Evolutionary conservation across 2,888 invertebrate species (phyloP).

Genomic region (Encarsia formosa): DNA sequence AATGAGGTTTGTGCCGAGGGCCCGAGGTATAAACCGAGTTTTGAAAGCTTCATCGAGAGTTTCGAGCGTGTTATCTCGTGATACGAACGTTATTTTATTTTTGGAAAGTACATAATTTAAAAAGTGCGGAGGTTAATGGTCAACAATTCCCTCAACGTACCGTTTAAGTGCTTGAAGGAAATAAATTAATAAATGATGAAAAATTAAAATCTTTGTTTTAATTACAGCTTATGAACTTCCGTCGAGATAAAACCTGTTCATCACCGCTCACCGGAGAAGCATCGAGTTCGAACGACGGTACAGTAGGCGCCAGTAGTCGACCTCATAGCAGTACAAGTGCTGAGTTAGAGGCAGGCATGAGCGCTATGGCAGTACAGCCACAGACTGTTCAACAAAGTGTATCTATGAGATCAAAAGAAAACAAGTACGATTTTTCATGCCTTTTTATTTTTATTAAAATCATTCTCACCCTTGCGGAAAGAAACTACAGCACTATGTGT

Average conservation of each 20-base stretch:
- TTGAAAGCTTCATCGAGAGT: no score
- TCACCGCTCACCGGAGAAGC: conserved; percentile 43
- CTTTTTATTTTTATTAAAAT: not conserved
- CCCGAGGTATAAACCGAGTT: no score
- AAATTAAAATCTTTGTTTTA: no score
- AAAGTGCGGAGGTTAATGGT: no score
- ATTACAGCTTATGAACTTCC: conserved; percentile 41
- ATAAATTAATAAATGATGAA: no score
- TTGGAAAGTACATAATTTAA: no score
- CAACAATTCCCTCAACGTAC: no score
- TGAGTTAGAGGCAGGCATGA: conserved; percentile 62
- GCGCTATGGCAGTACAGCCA: conserved; percentile 53
- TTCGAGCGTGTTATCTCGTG: no score
- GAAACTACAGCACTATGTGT: conserved; percentile 5
- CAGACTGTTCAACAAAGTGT: conserved; percentile 50
- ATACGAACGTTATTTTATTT: no score
- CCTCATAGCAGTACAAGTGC: conserved; percentile 70
- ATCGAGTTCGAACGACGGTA: conserved; percentile 38
- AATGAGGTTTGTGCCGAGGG: no score
- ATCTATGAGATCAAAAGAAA: conserved; percentile 48
- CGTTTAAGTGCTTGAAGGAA: no score
- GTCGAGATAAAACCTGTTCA: conserved; percentile 45
- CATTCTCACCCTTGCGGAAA: conserved; percentile 17
- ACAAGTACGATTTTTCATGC: conserved; percentile 42
- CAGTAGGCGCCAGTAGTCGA: conserved; percentile 57